Percentiles rank a stretch among this genome's conserved stretches.
Conservation (phyloP, 2,888 invertebrate species). For the Anthrax anthrax region DNA sequence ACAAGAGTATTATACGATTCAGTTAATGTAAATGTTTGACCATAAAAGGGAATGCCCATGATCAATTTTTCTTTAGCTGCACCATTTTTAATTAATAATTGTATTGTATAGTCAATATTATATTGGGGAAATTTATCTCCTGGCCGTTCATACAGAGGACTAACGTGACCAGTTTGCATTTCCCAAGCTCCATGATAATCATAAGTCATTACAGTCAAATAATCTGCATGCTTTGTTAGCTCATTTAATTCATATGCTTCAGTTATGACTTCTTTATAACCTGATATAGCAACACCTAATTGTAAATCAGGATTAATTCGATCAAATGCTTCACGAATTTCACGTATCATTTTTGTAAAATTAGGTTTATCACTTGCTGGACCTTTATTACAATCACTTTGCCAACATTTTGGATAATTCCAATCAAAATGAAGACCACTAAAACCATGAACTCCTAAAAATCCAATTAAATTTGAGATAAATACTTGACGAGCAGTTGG, state of each 20-base stretch:
- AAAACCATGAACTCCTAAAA: conserved; percentile 61
- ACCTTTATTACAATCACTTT: conserved; percentile 74
- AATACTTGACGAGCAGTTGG: conserved; percentile 53
- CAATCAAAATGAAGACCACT: conserved; percentile 83
- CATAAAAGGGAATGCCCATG: conserved; percentile 78
- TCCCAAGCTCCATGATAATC: conserved; percentile 90
- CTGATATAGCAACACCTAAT: conserved; percentile 71
- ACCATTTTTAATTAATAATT: conserved; percentile 56
- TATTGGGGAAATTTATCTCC: conserved; percentile 61
- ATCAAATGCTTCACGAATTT: conserved; percentile 31
- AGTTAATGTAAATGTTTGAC: conserved; percentile 64
- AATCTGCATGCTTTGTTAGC: conserved; percentile 56
- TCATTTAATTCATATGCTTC: conserved; percentile 65
- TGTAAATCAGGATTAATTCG: conserved; percentile 40
- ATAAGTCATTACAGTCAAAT: conserved; percentile 74
- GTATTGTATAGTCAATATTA: conserved; percentile 68
- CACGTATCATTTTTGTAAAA: conserved; percentile 59
- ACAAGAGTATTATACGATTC: conserved; percentile 25
- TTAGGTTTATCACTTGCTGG: conserved; percentile 63
- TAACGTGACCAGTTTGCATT: conserved; percentile 60
- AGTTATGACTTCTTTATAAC: conserved; percentile 81
- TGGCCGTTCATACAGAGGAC: conserved; percentile 52
- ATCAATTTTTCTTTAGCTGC: conserved; percentile 61
- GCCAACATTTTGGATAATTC: conserved; percentile 92
- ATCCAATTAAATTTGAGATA: conserved; percentile 51